A percentile compares a stretch with the other conserved stretches of the same genome.
These are phyloP conservation scores for Chloroceryle inda DNA, from an alignment of 2,797 vertebrate genomes.

Conservation along the genomic window DNA sequence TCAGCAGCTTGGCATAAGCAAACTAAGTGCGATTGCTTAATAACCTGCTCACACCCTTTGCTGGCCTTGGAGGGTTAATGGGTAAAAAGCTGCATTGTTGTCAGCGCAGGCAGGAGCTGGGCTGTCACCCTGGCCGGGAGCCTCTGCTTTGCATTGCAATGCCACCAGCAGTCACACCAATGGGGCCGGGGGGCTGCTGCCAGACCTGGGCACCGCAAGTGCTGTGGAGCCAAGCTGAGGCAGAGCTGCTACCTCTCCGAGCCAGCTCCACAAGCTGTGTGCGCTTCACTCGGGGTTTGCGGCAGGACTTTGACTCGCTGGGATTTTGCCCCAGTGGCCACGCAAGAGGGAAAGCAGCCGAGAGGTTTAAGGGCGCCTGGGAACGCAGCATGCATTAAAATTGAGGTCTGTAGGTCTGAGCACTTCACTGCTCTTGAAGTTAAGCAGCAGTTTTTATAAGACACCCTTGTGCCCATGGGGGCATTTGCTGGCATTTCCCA, in stretches of 20 bases:
- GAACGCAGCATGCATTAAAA: rapidly evolving
- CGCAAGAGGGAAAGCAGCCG: background rate
- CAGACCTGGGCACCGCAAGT: background rate
- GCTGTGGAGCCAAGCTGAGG: background rate
- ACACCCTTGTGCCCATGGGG: background rate
- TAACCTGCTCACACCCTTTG: background rate
- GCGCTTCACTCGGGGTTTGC: background rate
- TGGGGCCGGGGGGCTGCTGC: background rate
- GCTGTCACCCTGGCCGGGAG: background rate
- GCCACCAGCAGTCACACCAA: background rate
- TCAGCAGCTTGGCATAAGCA: background rate
- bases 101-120: background rate
- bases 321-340: background rate
- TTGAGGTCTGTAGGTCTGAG: background rate
- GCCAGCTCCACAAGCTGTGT: background rate
- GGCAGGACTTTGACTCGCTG: background rate
- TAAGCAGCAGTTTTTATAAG: background rate
- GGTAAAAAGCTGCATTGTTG: slow-evolving; percentile 11
- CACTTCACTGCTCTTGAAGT: background rate
- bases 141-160: background rate
- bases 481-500: background rate
- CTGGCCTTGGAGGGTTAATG: slow-evolving; percentile 34
- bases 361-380: background rate
- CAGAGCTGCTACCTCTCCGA: background rate
- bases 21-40: background rate